phyloP scores from a whole-genome alignment of 2,888 invertebrate species.

The Endomychus coccineus region DNA sequence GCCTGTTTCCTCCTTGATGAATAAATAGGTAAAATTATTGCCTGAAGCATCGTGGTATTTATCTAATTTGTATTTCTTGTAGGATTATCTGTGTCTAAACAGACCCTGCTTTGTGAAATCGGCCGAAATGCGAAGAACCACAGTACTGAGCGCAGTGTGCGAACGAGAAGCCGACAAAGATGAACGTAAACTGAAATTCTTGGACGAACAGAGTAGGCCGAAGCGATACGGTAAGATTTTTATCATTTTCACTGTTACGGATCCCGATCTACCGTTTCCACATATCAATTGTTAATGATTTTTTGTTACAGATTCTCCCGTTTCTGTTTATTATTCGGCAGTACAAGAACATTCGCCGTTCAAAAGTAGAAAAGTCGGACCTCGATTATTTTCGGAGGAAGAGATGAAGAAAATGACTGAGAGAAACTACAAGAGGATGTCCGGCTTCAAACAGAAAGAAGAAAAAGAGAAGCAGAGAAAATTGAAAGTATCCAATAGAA shows the following conservation, averaged over 20 bases:
- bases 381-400: conserved; percentile 20
- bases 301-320: no score
- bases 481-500: conserved; percentile 56
- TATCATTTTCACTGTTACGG: no score
- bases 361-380: no score
- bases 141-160: conserved; percentile 22
- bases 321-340: no score
- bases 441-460: conserved; percentile 61
- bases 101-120: conserved; percentile 62
- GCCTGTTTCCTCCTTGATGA: no score
- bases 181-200: conserved; percentile 36
- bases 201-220: conserved; percentile 6
- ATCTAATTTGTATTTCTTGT: conserved; percentile 41
- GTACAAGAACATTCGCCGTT: no score
- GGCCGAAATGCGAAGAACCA: conserved; percentile 47
- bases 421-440: conserved; percentile 59
- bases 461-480: conserved; percentile 53
- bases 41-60: neutral
- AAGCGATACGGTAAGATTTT: no score
- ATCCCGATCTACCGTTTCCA: no score
- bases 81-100: conserved; percentile 64
- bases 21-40: neutral
- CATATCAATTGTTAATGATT: no score
- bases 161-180: conserved; percentile 40
- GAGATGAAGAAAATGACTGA: conserved; percentile 56